Evolutionary conservation across 2,113 vertebrate genomes (phyloP).

Genomic region (Anhinga rufa): DNA sequence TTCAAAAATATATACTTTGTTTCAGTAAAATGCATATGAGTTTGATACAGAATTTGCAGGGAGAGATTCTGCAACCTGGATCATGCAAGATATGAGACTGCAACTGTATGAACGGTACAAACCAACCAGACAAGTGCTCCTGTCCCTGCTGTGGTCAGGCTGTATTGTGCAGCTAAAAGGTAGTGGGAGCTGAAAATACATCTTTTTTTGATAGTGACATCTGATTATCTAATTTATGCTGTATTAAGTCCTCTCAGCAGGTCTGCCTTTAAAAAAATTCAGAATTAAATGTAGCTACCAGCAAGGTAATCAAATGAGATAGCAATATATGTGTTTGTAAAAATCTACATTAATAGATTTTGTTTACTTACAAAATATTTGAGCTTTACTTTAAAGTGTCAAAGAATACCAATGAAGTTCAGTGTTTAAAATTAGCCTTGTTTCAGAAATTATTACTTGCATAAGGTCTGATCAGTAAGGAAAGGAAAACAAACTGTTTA

Average conservation of each 20-base stretch:
- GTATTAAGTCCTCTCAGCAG: background rate
- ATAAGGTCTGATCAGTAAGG: background rate
- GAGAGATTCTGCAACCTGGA: background rate
- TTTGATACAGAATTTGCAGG: background rate
- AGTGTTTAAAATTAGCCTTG: background rate
- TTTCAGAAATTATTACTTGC: background rate
- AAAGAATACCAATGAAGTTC: background rate
- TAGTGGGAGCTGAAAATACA: background rate
- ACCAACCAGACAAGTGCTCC: background rate
- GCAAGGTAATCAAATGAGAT: background rate
- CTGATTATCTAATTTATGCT: background rate
- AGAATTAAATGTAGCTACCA: background rate
- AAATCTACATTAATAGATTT: background rate
- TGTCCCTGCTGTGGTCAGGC: background rate
- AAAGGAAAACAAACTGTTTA: background rate
- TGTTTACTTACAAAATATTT: background rate
- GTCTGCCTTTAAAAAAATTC: background rate
- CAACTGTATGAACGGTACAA: background rate
- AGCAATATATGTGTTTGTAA: background rate
- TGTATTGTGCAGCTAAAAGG: background rate
- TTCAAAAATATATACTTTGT: background rate
- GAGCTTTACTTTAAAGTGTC: background rate
- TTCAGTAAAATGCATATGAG: background rate
- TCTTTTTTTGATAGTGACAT: background rate
- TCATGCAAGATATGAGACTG: background rate